These are phyloP conservation scores for Oophaga pumilio DNA, from an alignment of 2,113 vertebrate species.

Conservation along the genomic window DNA sequence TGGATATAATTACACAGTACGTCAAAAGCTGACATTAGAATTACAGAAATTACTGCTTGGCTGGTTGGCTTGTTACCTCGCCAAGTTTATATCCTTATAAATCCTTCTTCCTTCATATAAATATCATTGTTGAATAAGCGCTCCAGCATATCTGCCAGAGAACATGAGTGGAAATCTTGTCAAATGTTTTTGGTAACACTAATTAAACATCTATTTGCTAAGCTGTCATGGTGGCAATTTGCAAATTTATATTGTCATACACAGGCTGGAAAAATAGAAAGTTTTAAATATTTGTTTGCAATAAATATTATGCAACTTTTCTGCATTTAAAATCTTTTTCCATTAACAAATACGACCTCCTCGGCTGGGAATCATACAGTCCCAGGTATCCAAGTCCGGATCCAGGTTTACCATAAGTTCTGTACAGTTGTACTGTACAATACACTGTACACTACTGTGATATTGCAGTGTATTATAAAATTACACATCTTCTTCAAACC, in stretches of 20 bases:
- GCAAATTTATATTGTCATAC: not conserved
- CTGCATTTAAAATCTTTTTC: not conserved
- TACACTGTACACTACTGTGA: too few species aligned
- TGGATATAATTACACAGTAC: conserved; percentile 40
- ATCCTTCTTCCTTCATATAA: conserved; percentile 44
- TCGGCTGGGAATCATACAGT: too few species aligned
- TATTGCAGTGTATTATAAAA: too few species aligned
- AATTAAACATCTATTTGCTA: conserved; percentile 24
- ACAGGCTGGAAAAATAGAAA: conserved; percentile 2
- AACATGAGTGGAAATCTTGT: conserved; percentile 31
- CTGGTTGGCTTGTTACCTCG: conserved; percentile 29
- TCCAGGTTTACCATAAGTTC: too few species aligned
- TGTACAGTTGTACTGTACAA: too few species aligned
- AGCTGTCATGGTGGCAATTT: not conserved
- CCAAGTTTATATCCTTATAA: conserved; percentile 42
- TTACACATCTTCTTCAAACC: too few species aligned
- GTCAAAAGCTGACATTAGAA: conserved; percentile 36
- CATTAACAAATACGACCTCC: not conserved
- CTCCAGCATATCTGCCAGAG: conserved; percentile 29
- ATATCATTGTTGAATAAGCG: conserved; percentile 45
- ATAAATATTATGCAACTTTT: not conserved
- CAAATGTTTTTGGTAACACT: conserved; percentile 39
- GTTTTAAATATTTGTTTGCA: not conserved
- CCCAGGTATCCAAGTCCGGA: too few species aligned
- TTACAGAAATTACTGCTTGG: conserved; percentile 49